Percentiles rank a stretch among this genome's conserved stretches.
Evolutionary conservation across 2,797 vertebrate genomes (phyloP).

Genomic region (Pteronotus mesoamericanus): DNA sequence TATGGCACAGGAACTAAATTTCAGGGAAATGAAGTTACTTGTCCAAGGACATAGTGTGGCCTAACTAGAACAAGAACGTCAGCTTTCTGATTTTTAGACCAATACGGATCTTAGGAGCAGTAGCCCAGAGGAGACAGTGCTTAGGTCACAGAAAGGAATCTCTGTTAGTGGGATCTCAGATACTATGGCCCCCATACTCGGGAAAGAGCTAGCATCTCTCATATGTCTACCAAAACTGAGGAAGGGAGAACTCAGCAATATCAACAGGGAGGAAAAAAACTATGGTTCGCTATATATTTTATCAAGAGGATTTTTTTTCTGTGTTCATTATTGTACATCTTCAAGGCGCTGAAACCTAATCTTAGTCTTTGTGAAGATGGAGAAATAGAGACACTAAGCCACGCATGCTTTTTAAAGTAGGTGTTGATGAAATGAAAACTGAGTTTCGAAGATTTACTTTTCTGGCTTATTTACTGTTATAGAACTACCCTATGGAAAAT

Average conservation of each 20-base stretch:
- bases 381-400: not conserved
- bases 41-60: not conserved
- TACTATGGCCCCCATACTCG: not conserved
- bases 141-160: not conserved
- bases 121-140: not conserved
- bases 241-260: not conserved
- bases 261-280: not conserved
- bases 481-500: not conserved
- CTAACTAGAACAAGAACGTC: not conserved
- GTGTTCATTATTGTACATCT: not conserved
- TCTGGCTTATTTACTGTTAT: not conserved
- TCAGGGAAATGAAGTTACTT: not conserved
- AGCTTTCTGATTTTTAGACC: not conserved
- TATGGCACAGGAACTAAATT: not conserved
- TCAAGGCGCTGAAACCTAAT: not conserved
- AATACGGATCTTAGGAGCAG: not conserved
- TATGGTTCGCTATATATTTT: not conserved
- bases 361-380: not conserved
- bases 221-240: not conserved
- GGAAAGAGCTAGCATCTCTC: not conserved
- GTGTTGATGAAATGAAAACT: not conserved
- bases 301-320: not conserved
- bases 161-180: not conserved
- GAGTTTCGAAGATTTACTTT: not conserved
- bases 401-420: not conserved